A percentile compares a stretch with the other conserved stretches of the same genome.
Evolutionary conservation across 2,113 vertebrate species (phyloP).

Genomic region (Ginglymostoma cirratum): DNA sequence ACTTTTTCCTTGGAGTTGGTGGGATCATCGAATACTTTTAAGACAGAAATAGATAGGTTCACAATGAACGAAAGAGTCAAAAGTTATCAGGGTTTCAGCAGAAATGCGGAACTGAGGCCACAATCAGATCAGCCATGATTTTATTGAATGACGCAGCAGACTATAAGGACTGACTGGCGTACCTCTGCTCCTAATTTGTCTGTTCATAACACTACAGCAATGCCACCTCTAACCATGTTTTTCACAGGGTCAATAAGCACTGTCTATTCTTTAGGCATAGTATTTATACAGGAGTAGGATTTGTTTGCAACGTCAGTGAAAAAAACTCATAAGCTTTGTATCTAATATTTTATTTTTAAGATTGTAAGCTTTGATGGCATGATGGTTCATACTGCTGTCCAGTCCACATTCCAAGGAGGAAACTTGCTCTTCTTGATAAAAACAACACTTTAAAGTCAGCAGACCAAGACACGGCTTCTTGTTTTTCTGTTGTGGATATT

Average conservation of each 20-base stretch:
- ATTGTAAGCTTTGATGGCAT: not conserved
- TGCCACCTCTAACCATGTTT: not conserved
- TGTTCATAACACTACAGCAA: not conserved
- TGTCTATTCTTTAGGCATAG: not conserved
- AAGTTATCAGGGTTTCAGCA: no score
- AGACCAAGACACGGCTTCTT: not conserved
- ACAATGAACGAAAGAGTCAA: no score
- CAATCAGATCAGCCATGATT: no score
- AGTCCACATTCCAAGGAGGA: not conserved
- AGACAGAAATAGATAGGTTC: no score
- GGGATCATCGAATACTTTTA: no score
- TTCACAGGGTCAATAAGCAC: not conserved
- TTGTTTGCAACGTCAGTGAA: not conserved
- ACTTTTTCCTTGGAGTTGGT: no score
- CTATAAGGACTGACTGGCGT: no score
- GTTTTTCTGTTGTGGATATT: not conserved
- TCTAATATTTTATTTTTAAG: conserved; percentile 25
- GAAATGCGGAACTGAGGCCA: no score
- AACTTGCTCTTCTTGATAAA: not conserved
- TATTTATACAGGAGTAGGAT: no score
- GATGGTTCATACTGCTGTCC: not conserved
- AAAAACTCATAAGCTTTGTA: not conserved
- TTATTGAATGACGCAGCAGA: no score
- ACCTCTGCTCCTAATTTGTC: no score
- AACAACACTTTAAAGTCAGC: not conserved